phyloP scores from a whole-genome alignment of 2,113 vertebrate species.

The Leiothrix lutea region DNA sequence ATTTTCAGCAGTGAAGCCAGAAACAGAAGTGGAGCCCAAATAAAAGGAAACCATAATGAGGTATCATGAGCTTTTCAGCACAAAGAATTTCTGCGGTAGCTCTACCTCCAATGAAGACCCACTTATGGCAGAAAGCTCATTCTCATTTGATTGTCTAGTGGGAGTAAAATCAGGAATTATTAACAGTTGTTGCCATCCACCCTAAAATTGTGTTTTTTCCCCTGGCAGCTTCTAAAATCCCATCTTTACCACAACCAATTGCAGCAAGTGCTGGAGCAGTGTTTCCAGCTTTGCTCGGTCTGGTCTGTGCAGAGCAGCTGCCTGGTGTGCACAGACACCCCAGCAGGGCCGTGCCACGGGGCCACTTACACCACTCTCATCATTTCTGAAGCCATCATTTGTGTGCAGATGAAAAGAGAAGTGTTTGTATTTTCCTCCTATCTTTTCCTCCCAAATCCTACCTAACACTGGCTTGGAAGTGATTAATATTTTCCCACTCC shows the following conservation, averaged over 20 bases:
- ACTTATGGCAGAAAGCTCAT: not conserved
- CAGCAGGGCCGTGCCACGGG: not conserved
- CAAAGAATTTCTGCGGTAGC: not conserved
- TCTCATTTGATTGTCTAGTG: conserved; percentile 2
- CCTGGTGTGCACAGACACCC: not conserved
- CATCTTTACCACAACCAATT: not conserved
- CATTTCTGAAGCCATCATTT: not conserved
- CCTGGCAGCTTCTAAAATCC: conserved; percentile 40
- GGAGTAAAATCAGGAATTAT: conserved; percentile 42
- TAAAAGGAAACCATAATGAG: not conserved
- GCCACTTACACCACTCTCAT: not conserved
- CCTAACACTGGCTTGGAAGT: not conserved
- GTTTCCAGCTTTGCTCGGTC: not conserved
- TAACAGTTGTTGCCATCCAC: conserved; percentile 8
- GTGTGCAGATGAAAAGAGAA: not conserved
- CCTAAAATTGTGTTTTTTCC: not conserved
- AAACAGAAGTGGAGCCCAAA: not conserved
- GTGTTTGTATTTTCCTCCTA: not conserved
- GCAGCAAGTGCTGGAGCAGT: not conserved
- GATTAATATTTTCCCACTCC: not conserved
- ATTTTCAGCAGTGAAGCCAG: not conserved
- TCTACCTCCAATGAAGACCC: not conserved
- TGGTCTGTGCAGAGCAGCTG: not conserved
- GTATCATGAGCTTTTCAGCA: not conserved
- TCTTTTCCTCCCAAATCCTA: conserved; percentile 20